Percentiles rank a stretch among this genome's conserved stretches.
Conservation (phyloP, 1,140 invertebrate species). For the Macrobrachium nipponense region DNA sequence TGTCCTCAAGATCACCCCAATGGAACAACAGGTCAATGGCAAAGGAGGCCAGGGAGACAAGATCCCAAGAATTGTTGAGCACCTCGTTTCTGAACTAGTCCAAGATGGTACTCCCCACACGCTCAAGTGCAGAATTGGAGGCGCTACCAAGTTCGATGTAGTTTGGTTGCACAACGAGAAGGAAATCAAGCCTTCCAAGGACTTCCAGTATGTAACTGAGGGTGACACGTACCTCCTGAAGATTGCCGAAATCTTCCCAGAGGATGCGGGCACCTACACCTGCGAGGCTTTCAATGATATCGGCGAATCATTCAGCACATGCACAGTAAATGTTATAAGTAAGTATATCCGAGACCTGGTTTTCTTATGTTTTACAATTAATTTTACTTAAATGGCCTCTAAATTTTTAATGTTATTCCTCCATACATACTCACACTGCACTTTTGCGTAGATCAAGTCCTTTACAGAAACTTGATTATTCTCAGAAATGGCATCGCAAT, state of each 20-base stretch:
- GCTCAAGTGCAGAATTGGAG: conserved; percentile 85
- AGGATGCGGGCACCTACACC: conserved; percentile 92
- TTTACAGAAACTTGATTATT: not conserved
- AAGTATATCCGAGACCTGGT: conserved; percentile 63
- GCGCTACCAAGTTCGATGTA: conserved; percentile 89
- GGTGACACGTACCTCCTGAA: conserved; percentile 91
- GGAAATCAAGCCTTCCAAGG: conserved; percentile 95
- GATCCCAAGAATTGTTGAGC: conserved; percentile 71
- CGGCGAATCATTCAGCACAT: conserved; percentile 92
- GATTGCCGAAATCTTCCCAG: conserved; percentile 95
- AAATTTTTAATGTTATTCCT: not conserved
- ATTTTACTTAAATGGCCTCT: not conserved
- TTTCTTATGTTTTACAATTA: not conserved
- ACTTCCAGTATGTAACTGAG: conserved; percentile 92
- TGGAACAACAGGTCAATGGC: conserved; percentile 59
- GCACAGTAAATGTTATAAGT: conserved; percentile 84
- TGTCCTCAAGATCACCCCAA: conserved; percentile 79
- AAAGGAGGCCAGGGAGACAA: conserved; percentile 54
- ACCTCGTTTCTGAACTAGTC: conserved; percentile 82
- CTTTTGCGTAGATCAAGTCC: not conserved
- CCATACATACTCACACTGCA: not conserved
- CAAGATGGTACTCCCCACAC: conserved; percentile 88
- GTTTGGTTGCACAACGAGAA: conserved; percentile 97
- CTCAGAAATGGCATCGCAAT: not conserved
- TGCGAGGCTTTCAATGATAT: conserved; percentile 96